Evolutionary conservation across 1,140 invertebrate genomes (phyloP), one percentile per base, ranked within the genome.

Genomic region (Drosophila bocki): DNA sequence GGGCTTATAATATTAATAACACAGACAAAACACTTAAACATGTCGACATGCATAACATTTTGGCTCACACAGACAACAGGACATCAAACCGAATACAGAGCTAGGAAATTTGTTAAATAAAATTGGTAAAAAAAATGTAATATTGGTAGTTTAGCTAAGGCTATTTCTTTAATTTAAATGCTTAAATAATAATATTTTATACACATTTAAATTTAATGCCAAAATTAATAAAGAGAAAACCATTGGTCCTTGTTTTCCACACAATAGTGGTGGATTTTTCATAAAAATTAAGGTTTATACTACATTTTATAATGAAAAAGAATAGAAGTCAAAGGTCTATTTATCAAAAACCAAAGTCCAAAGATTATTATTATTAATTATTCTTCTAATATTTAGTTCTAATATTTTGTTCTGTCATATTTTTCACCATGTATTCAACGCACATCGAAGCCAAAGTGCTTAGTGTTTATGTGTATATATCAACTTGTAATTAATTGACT

Each of bases 401-500:
- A 32, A 47, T 45, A 35, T 48, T n/a, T 15, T 1, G 7, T 2
- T 48, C 35, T 22, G 37, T 11, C 13, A 22, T 9, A 9, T 35
- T 67, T 56, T 13, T 19, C 11, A 0, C 33, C 12, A 42, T 70
- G 63, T 22, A 71, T 9, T 26, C 44, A 45, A 64, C 50, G 41
- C 68, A 69, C 68, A 62, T 56, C 12, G 45, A 41, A 65, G 74
- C 56, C 56, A 61, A 54, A 59, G 57, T 67, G 44, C 35, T 58
- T 47, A 51, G 64, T 63, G 65, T 64, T 57, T 78, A 60, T 45
- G 68, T 82, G 75, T 85, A 61, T 63, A 63, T 82, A 72, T 82
- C 81, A 82, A 91, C 72, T 91, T 76, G 88, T 85, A 84, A 91
- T 91, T 91, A 91, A 91, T 91, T 91, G 84, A 88, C 88, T 91